These are phyloP conservation scores for Ctenochaetus hawaiiensis DNA, from an alignment of 2,797 vertebrate species.

Conservation along the genomic window DNA sequence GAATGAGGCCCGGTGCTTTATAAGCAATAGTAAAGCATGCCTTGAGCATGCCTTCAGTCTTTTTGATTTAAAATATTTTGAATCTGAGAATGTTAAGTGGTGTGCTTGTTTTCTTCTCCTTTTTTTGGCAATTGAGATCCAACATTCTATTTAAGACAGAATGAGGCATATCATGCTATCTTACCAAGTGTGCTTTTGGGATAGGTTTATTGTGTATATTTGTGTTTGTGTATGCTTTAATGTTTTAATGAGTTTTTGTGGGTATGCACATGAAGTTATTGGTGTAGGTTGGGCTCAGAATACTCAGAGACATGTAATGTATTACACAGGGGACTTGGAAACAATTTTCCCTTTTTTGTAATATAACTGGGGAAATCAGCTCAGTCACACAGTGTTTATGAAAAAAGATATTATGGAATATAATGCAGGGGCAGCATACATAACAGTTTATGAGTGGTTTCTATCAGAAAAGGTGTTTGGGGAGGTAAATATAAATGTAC, in stretches of 20 bases:
- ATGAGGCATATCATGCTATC: slow-evolving; percentile 26
- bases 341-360: slow-evolving; percentile 64
- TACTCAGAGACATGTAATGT: slow-evolving; percentile 33
- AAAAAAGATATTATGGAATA: slow-evolving; percentile 62
- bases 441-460: slow-evolving; percentile 44
- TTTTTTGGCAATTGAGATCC: neutral
- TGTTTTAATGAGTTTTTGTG: slow-evolving; percentile 3
- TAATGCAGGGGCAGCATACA: slow-evolving; percentile 39
- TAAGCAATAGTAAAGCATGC: too few species aligned
- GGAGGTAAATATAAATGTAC: slow-evolving; percentile 26
- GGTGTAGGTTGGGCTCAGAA: slow-evolving; percentile 34
- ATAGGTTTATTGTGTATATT: slow-evolving; percentile 19
- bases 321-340: slow-evolving; percentile 63
- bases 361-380: slow-evolving; percentile 72
- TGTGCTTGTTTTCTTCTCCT: slow-evolving; percentile 7
- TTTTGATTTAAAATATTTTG: neutral
- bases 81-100: slow-evolving; percentile 4
- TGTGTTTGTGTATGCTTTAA: neutral
- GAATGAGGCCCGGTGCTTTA: too few species aligned
- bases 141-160: slow-evolving; percentile 16
- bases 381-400: slow-evolving; percentile 65
- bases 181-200: slow-evolving; percentile 27
- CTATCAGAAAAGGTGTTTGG: slow-evolving; percentile 34
- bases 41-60: neutral
- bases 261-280: neutral